phyloP scores from a whole-genome alignment of 2,888 invertebrate species.

The Patella caerulea region DNA sequence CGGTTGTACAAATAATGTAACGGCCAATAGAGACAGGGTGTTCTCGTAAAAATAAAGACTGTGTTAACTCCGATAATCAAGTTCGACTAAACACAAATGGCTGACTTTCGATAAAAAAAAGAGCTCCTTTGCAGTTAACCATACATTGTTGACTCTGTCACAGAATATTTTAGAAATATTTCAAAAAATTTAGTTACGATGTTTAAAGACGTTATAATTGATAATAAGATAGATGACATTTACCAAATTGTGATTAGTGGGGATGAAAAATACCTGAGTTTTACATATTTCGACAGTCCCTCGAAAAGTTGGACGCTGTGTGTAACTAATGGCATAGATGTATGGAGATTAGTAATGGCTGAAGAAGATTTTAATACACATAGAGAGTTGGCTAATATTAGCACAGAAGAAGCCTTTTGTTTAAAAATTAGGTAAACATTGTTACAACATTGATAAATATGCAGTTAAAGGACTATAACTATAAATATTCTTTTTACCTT shows the following conservation, averaged over 20 bases:
- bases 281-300: constrained; percentile 44
- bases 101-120: too few species aligned
- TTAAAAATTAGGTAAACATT: constrained; percentile 52
- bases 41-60: too few species aligned
- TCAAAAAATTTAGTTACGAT: background rate
- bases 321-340: constrained; percentile 58
- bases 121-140: too few species aligned
- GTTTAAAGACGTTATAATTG: constrained; percentile 31
- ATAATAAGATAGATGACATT: constrained; percentile 49
- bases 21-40: too few species aligned
- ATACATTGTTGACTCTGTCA: too few species aligned
- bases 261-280: constrained; percentile 57
- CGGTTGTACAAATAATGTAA: too few species aligned
- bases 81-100: too few species aligned
- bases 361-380: constrained; percentile 57
- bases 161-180: too few species aligned
- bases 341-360: constrained; percentile 60
- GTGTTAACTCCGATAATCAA: too few species aligned
- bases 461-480: too few species aligned
- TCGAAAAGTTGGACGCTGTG: constrained; percentile 47
- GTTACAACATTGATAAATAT: too few species aligned
- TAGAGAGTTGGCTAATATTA: constrained; percentile 53
- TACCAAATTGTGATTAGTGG: constrained; percentile 47
- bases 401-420: constrained; percentile 51
- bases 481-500: too few species aligned